Evolutionary conservation across 2,888 invertebrate genomes (phyloP).

Genomic region (Macaria liturata): DNA sequence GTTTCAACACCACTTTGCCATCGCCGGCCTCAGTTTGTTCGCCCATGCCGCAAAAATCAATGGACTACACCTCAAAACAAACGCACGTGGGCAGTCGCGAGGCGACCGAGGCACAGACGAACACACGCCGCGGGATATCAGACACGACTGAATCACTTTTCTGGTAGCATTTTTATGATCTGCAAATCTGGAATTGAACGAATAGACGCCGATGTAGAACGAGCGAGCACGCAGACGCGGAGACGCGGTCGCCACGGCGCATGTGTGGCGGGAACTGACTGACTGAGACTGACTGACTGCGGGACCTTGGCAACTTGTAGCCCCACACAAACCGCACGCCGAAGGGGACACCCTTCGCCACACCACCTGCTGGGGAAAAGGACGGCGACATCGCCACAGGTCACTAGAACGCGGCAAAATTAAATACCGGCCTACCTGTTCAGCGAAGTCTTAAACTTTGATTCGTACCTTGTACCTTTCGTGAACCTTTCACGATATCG

Average conservation of each 20-base stretch:
- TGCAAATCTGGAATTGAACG: conserved; percentile 61
- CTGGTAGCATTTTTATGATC: conserved; percentile 68
- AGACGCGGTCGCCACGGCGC: conserved; percentile 56
- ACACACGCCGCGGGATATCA: conserved; percentile 54
- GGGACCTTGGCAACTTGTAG: conserved; percentile 27
- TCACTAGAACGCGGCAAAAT: conserved; percentile 36
- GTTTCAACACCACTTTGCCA: conserved; percentile 87
- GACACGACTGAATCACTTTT: conserved; percentile 70
- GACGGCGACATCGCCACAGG: conserved; percentile 36
- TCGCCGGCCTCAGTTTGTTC: conserved; percentile 70
- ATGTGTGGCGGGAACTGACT: conserved; percentile 52
- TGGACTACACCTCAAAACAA: conserved; percentile 59
- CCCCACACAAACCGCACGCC: conserved; percentile 16
- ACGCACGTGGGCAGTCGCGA: conserved; percentile 62
- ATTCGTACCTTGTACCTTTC: conserved; percentile 25
- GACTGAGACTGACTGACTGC: conserved; percentile 30
- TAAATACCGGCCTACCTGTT: conserved; percentile 27
- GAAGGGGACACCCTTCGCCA: conserved; percentile 41
- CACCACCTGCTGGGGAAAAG: conserved; percentile 31
- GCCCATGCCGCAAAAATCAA: conserved; percentile 80
- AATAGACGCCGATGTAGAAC: conserved; percentile 50
- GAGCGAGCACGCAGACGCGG: conserved; percentile 45
- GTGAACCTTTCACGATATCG: conserved; percentile 11
- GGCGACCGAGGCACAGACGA: conserved; percentile 41
- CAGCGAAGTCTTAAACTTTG: conserved; percentile 24